These are phyloP conservation scores for Oreochromis tanganicae DNA, from an alignment of 2,113 vertebrate species.

Conservation along the genomic window DNA sequence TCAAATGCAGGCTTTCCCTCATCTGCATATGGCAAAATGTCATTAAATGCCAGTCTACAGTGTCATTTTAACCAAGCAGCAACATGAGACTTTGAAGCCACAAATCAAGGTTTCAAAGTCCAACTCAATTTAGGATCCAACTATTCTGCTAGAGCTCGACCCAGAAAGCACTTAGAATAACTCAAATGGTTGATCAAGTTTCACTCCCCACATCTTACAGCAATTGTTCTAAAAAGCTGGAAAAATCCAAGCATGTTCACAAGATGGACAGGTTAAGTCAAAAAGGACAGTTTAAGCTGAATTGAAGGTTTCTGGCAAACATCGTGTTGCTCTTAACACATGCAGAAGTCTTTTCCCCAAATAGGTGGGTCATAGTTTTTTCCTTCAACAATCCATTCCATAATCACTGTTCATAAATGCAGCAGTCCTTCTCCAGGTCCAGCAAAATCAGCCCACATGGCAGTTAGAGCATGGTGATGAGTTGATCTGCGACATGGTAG, in stretches of 20 bases:
- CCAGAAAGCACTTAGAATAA: not conserved
- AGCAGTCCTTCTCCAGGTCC: constrained; percentile 42
- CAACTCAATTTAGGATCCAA: not conserved
- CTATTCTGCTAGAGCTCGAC: not conserved
- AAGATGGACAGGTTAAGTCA: constrained; percentile 5
- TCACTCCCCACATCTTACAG: not conserved
- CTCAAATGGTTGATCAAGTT: not conserved
- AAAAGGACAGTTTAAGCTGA: not conserved
- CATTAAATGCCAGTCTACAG: constrained; percentile 40
- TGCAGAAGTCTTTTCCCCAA: constrained; percentile 14
- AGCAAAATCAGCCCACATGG: constrained; percentile 13
- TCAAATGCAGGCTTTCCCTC: not conserved
- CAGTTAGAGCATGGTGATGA: not conserved
- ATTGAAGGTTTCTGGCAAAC: constrained; percentile 6
- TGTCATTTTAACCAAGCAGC: constrained; percentile 61
- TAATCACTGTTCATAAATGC: constrained; percentile 38
- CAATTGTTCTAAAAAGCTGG: constrained; percentile 16
- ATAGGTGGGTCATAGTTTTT: not conserved
- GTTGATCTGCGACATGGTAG: not conserved
- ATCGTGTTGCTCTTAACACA: not conserved
- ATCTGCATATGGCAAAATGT: constrained; percentile 9
- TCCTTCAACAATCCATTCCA: constrained; percentile 5
- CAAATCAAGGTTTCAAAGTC: too few species aligned
- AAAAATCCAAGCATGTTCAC: constrained; percentile 36
- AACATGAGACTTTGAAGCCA: constrained; percentile 39